Base-by-base conservation (phyloP, 2,888 invertebrate species). In the Cephalotes varians region DNA sequence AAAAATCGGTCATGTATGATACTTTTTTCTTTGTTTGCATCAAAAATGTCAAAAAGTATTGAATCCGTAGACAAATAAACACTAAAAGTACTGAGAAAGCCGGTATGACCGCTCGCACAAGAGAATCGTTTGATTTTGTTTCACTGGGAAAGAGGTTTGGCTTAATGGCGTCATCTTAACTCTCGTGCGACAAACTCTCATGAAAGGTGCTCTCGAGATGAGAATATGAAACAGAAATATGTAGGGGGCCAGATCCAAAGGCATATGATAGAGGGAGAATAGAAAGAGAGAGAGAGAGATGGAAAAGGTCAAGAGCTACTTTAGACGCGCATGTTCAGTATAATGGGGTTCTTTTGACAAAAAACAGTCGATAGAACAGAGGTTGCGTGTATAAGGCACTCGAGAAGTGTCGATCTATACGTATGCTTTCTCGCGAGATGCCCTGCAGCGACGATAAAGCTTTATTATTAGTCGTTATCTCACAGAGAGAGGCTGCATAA, bases 281-380 rank as follows among this genome's bases (percentile, higher is more conserved):
- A n/a, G 69, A 44, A 31, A 25, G 5, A 15, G 44, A 58, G 25
- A 9, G 54, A 40, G 60, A 44, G 65, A 83, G 81, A 44, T 18
- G 73, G 67, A 49, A 81, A 84, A 73, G 79, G 87, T 87, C 87
- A 85, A 87, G 83, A 71, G 87, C 80, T 85, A 81, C 86, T 86
- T 87, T 83, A 65, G 71, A 44, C 77, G 71, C 49, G 77, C 83
- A 81, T 71, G 69, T 83, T 71, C 82, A 60, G 65, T 72, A 67
- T 84, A 83, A 86, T 79, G 69, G 82, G 76, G 85, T 71, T 44
- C 71, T 76, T 81, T 84, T 73, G 67, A 72, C 58, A 54, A 47
- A 37, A 62, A 79, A 79, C 67, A 67, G 56, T 73, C 83, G 73
- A 74, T 82, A 74, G 74, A 82, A 82, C 74, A 82, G 83, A 82